Base-by-base conservation (phyloP, 2,888 invertebrate genomes). In the Scaptomyza polygonia region DNA sequence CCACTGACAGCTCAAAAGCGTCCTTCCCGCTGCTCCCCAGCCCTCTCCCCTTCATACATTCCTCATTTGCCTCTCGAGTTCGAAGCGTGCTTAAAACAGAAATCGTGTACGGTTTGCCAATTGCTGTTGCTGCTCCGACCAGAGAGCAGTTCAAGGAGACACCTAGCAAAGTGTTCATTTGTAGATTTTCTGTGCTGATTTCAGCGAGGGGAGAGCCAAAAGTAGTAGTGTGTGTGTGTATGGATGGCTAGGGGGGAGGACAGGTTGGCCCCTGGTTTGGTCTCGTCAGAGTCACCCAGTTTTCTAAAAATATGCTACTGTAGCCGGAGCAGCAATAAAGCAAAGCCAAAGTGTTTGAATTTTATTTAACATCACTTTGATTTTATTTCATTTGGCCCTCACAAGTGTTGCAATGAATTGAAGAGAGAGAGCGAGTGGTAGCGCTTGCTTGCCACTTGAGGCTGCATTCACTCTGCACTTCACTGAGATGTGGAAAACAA, bases 281-380 rank as follows among this genome's bases (percentile, higher is more conserved):
- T 39, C 72, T 14, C 55, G 58, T 45, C 67, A 54, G 52, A 66
- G 44, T 81, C 85, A 82, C 85, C 85, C 63, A 82, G 82, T 68
- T 82, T 85, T 85, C 86, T 79, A 85, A 82, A 85, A 82, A 82
- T 85, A 39, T 16, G 16, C 9, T 9, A 85, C 77, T 61, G 43
- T 21, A 21, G 18, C 21, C n/a, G 34, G 54, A 54, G 73, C 66
- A 54, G 73, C 66, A 67, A 79, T 72, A 79, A 66, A 69, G 68
- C 77, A 77, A 72, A 70, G 57, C 49, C 59, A 70, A 82, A 85
- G 77, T 79, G 85, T 77, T 82, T 82, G 66, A 79, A 77, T 82
- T 75, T 71, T 71, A 82, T 85, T 82, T 79, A 75, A 86, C 81
- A 81, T 79, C 86, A 81, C 66, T 84, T 84, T 81, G 84, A 84